Evolutionary conservation across 1,140 invertebrate species (phyloP).

Genomic region (Lerema accius): DNA sequence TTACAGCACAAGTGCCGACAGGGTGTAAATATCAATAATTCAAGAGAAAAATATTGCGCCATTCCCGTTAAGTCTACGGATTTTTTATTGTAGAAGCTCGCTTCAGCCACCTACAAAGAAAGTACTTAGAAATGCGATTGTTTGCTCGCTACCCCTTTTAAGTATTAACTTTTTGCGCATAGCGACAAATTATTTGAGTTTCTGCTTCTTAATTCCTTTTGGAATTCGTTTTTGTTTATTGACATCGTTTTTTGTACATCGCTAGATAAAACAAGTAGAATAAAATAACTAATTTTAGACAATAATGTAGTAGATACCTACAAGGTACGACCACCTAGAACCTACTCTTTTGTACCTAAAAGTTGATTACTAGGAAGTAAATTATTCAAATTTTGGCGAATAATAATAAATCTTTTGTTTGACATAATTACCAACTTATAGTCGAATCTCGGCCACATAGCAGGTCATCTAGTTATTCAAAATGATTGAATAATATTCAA

Average conservation of each 20-base stretch:
- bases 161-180: slow-evolving; percentile 20
- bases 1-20: background rate
- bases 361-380: too few species aligned
- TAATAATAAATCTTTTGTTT: too few species aligned
- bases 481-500: too few species aligned
- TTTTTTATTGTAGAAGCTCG: slow-evolving; percentile 15
- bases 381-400: too few species aligned
- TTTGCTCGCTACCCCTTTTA: slow-evolving; percentile 19
- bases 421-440: too few species aligned
- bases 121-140: slow-evolving; percentile 22
- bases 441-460: too few species aligned
- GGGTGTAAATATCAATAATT: slow-evolving; percentile 23
- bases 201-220: slow-evolving; percentile 17
- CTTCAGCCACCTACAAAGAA: slow-evolving; percentile 13
- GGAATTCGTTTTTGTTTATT: slow-evolving; percentile 14
- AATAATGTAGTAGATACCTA: too few species aligned
- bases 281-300: too few species aligned
- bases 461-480: too few species aligned
- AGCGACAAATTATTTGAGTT: slow-evolving; percentile 24
- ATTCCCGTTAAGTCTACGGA: slow-evolving; percentile 20
- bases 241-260: slow-evolving; percentile 1
- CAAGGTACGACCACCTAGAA: too few species aligned
- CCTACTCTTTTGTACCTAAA: too few species aligned
- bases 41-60: slow-evolving; percentile 18
- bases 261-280: background rate